Base-by-base conservation (phyloP, 2,888 invertebrate species). In the Perizoma flavofasciatum region DNA sequence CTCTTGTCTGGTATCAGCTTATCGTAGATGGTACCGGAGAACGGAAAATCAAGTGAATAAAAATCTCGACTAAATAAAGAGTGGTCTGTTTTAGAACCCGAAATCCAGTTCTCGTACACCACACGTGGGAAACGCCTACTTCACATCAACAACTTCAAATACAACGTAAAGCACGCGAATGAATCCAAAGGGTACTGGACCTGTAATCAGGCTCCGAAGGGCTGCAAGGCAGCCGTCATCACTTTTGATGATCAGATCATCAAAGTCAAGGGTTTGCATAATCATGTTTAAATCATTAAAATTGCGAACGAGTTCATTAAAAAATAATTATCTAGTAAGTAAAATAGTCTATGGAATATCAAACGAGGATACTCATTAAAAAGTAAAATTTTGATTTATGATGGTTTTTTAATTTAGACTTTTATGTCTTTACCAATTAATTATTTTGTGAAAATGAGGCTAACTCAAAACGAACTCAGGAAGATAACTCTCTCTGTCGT, bases 221-320 rank as follows among this genome's bases (percentile, higher is more conserved):
- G 75, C 6, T 79, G 77, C 54, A 68, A 69, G 7, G 69, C 70
- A 5, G 66, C 64, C 0, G 63, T 74, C 32, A 66, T 75, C 33
- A 77, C 77, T 0, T 40, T 69, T 4, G 71, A 83, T 0, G 67
- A 80, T 40, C 60, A 69, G n/a, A 70, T 84, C 10, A 44, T 84
- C 9, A 68, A 60, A 57, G 57, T 72, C 2, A 74, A 70, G 8
- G 66, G 65, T 6, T 6, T 9, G 2, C 68, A 70, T 59, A 65
- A 53, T 34, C 68, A 70, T 59, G 45, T 35, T 58, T 54, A 4
- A 37, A 37, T 22, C 22, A 22, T 22, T 22, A 22, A 22, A 22
- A 22, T 3, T 22, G 22, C 22, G 22, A 22, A 22, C 22, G 22
- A 1, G 1, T 22, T 22, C 22, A 22, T 22, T 22, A 22, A 3